phyloP scores from a whole-genome alignment of 2,113 vertebrate species.

The Symphodus melops region DNA sequence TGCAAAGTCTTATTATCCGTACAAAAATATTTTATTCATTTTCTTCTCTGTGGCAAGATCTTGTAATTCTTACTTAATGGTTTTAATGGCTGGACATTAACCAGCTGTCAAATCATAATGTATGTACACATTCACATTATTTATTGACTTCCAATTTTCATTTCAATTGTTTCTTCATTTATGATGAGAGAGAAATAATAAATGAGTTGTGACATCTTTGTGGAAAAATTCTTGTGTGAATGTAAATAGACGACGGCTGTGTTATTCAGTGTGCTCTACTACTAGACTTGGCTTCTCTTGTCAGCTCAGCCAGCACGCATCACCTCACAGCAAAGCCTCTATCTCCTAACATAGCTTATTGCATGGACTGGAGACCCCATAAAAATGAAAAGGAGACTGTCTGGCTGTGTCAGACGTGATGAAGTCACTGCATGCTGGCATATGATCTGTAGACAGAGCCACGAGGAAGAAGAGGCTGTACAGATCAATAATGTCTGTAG shows the following conservation, averaged over 20 bases:
- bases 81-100: slow-evolving; percentile 45
- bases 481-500: background rate
- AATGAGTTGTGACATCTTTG: slow-evolving; percentile 31
- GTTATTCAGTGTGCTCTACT: background rate
- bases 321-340: background rate
- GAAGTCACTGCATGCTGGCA: background rate
- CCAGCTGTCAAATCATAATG: slow-evolving; percentile 26
- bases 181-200: slow-evolving; percentile 52
- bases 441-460: background rate
- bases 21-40: background rate
- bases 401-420: background rate
- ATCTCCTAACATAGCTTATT: background rate
- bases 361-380: background rate
- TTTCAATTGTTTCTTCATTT: slow-evolving; percentile 45
- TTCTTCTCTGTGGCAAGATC: slow-evolving; percentile 14
- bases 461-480: background rate
- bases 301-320: too few species aligned
- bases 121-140: slow-evolving; percentile 54
- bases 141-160: slow-evolving; percentile 52
- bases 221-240: slow-evolving; percentile 21
- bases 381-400: background rate
- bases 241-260: background rate
- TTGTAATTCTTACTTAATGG: slow-evolving; percentile 24
- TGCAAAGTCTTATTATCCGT: slow-evolving; percentile 2
- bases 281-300: background rate